Evolutionary conservation across 1,140 invertebrate genomes (phyloP).

Genomic region (Capitella teleta): DNA sequence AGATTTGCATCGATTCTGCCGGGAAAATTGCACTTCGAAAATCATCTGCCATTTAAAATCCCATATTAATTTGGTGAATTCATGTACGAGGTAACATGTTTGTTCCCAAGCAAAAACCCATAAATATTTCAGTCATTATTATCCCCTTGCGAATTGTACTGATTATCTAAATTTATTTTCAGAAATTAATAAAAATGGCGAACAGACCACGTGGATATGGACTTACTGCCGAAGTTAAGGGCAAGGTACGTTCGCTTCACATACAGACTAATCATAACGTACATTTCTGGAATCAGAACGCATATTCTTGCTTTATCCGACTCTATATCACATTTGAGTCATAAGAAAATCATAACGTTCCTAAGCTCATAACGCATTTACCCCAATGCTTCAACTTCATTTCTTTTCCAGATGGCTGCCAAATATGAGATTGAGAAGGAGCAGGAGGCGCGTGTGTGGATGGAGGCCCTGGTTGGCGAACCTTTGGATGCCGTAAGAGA

Average conservation of each 20-base stretch:
- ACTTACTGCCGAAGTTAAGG: slow-evolving; percentile 19
- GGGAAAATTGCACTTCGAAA: too few species aligned
- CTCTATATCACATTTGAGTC: not conserved
- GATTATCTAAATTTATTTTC: too few species aligned
- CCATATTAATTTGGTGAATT: too few species aligned
- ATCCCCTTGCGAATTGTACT: too few species aligned
- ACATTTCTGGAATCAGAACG: not conserved
- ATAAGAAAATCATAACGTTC: not conserved
- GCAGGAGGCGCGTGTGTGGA: slow-evolving; percentile 22
- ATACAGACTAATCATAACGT: not conserved
- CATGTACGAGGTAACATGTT: too few species aligned
- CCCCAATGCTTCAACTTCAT: not conserved
- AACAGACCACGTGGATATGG: slow-evolving; percentile 22
- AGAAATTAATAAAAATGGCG: too few species aligned
- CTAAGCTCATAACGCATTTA: not conserved
- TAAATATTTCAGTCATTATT: too few species aligned
- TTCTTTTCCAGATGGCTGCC: slow-evolving; percentile 17
- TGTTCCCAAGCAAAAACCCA: too few species aligned
- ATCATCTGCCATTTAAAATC: too few species aligned
- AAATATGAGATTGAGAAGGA: slow-evolving; percentile 23
- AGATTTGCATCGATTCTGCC: too few species aligned
- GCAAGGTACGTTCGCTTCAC: slow-evolving; percentile 18
- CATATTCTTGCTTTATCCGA: not conserved
- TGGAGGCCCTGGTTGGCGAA: slow-evolving; percentile 18
- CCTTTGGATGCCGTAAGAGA: not conserved